phyloP scores from a whole-genome alignment of 2,888 invertebrate species.

The Aradus depressus region DNA sequence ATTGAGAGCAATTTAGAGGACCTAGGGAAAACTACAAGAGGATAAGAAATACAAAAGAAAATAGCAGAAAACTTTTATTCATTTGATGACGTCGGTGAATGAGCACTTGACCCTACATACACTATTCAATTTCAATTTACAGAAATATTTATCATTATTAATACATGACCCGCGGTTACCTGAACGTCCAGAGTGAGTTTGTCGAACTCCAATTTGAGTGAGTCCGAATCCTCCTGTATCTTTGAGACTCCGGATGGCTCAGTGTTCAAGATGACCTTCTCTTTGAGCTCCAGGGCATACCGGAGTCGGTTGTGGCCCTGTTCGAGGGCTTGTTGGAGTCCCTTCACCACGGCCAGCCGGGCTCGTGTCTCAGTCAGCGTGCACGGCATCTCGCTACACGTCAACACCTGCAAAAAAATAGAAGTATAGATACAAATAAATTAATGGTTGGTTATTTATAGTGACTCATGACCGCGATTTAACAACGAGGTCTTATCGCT shows the following conservation, averaged over 20 bases:
- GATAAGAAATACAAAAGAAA: neutral
- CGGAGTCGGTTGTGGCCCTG: conserved; percentile 80
- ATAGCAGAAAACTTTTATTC: neutral
- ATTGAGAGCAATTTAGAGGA: no score
- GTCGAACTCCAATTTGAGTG: conserved; percentile 79
- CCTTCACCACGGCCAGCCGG: conserved; percentile 74
- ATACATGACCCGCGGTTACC: no score
- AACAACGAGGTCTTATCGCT: no score
- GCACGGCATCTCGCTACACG: conserved; percentile 69
- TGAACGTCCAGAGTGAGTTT: conserved; percentile 71
- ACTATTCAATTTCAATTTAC: no score
- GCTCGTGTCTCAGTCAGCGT: conserved; percentile 73
- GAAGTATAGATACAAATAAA: no score
- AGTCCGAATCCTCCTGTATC: conserved; percentile 85
- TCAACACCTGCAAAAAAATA: no score
- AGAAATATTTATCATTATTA: no score
- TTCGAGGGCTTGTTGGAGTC: conserved; percentile 79
- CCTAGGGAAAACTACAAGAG: no score
- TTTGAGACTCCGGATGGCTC: conserved; percentile 77
- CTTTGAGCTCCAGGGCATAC: conserved; percentile 80
- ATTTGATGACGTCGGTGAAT: no score
- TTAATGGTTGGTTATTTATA: no score
- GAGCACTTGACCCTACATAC: no score
- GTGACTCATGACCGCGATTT: no score
- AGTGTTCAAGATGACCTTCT: conserved; percentile 86